phyloP scores from a whole-genome alignment of 1,140 invertebrate genomes.

The Ostrea denselamellosa region DNA sequence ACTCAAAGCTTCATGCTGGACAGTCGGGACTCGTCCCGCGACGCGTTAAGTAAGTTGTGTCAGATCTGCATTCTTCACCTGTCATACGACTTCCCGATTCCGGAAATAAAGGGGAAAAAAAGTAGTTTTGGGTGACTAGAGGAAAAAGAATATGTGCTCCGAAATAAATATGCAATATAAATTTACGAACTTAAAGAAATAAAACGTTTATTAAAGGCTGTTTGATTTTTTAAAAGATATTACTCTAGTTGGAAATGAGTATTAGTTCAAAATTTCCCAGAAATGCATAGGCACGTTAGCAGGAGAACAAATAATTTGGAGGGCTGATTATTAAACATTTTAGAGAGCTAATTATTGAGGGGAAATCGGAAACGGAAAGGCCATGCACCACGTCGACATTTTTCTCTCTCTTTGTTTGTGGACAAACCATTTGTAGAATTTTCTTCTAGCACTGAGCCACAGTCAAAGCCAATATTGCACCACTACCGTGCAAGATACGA shows the following conservation, averaged over 20 bases:
- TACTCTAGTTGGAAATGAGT: too few species aligned
- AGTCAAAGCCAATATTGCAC: slow-evolving; percentile 5
- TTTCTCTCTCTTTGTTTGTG: neutral
- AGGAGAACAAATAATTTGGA: neutral
- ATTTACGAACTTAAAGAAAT: too few species aligned
- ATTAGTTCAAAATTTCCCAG: too few species aligned
- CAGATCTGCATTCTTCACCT: neutral
- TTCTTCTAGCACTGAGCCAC: neutral
- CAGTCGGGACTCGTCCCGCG: neutral
- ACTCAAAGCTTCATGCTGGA: neutral
- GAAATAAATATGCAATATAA: neutral
- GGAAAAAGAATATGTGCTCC: neutral
- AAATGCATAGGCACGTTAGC: too few species aligned
- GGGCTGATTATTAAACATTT: neutral
- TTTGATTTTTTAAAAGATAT: too few species aligned
- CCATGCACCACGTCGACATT: neutral
- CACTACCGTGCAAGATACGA: neutral
- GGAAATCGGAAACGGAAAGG: neutral
- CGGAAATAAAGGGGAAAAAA: neutral
- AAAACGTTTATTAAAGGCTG: too few species aligned
- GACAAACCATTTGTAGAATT: slow-evolving; percentile 28
- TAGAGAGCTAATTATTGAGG: neutral
- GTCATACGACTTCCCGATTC: neutral
- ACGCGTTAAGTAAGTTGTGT: slow-evolving; percentile 1
- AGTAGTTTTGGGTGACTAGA: neutral